A percentile compares a stretch with the other conserved stretches of the same genome.
Evolutionary conservation across 2,113 vertebrate species (phyloP).

Genomic region (Ctenodactylus gundi): DNA sequence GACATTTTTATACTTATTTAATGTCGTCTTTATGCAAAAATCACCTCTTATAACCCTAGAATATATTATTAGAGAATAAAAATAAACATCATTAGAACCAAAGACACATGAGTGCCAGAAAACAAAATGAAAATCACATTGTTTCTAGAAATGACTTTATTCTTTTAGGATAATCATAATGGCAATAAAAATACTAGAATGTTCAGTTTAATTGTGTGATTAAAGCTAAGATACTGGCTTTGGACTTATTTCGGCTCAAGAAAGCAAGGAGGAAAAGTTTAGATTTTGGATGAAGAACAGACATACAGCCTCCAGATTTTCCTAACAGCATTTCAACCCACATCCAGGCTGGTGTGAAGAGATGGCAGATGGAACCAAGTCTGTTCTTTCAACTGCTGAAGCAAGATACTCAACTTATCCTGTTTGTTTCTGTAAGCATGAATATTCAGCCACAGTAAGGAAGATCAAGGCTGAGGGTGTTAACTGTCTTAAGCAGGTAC

Average conservation of each 20-base stretch:
- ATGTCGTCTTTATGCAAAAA: constrained; percentile 34
- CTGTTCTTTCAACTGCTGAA: constrained; percentile 82
- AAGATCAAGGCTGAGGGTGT: constrained; percentile 40
- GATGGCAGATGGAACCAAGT: constrained; percentile 85
- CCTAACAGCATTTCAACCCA: constrained; percentile 83
- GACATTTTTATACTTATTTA: not conserved
- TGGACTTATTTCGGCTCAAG: constrained; percentile 11
- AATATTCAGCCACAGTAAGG: constrained; percentile 72
- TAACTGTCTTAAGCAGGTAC: constrained; percentile 32
- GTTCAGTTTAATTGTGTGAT: constrained; percentile 46
- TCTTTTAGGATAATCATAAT: constrained; percentile 47
- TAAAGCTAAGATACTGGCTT: constrained; percentile 8
- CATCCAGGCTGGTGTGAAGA: constrained; percentile 84
- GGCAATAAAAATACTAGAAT: constrained; percentile 49
- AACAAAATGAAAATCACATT: not conserved
- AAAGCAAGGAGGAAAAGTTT: constrained; percentile 1
- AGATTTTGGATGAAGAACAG: constrained; percentile 71
- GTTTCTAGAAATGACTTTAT: constrained; percentile 28
- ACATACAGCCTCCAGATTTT: constrained; percentile 84
- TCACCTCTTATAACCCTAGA: no score
- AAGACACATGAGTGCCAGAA: constrained; percentile 44
- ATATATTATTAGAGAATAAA: constrained; percentile 32
- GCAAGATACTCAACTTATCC: constrained; percentile 70
- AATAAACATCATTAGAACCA: not conserved
- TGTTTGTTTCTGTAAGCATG: constrained; percentile 63